A percentile compares a stretch with the other conserved stretches of the same genome.
Conservation (phyloP, 1,140 invertebrate species). For the Hyphantria cunea region DNA sequence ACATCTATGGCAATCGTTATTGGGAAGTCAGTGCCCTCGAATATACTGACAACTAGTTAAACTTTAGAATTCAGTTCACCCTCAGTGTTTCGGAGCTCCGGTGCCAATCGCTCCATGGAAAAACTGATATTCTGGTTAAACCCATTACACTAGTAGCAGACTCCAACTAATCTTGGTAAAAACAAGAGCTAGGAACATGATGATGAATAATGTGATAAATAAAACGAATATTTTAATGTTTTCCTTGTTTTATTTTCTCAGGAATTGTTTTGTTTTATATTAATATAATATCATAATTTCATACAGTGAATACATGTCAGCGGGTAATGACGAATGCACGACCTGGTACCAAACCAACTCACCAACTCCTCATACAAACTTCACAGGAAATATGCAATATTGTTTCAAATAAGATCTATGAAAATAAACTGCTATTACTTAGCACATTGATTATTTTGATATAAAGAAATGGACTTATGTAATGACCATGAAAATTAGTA, state of each 20-base stretch:
- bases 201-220: conserved; percentile 43
- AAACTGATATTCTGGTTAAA: no score
- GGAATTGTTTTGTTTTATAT: conserved; percentile 71
- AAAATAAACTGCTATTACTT: neutral
- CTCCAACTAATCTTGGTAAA: no score
- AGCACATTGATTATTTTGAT: conserved; percentile 4
- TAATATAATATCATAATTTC: conserved; percentile 74
- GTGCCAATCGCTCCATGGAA: no score
- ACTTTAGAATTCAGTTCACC: no score
- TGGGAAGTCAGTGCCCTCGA: no score
- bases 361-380: conserved; percentile 27
- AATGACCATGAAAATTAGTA: conserved; percentile 34
- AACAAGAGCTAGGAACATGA: no score
- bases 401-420: conserved; percentile 6
- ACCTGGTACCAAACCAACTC: conserved; percentile 50
- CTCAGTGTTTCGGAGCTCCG: no score
- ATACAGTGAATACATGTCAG: conserved; percentile 69
- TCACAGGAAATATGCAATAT: conserved; percentile 32
- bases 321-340: conserved; percentile 68
- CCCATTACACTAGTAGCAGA: no score
- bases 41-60: no score
- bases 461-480: no score
- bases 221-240: conserved; percentile 62
- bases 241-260: conserved; percentile 76
- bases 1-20: no score